A percentile compares a stretch with the other conserved stretches of the same genome.
Conservation (phyloP, 2,113 vertebrate genomes). For the Bos indicus region DNA sequence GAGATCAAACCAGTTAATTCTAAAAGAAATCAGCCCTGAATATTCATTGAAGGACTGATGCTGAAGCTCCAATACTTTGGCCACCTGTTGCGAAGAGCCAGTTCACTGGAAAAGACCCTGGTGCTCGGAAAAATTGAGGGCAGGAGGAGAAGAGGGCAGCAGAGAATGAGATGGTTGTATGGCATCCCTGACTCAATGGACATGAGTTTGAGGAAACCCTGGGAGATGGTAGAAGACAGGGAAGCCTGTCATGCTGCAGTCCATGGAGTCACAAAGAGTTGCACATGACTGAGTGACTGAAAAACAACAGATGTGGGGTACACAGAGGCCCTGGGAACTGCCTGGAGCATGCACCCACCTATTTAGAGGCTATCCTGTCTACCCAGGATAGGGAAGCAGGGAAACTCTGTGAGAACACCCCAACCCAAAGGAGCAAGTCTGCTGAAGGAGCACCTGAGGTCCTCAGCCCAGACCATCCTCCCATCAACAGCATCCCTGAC, state of each 20-base stretch:
- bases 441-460: rapidly evolving
- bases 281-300: background rate
- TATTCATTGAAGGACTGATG: background rate
- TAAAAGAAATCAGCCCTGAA: background rate
- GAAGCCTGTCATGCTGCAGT: background rate
- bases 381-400: background rate
- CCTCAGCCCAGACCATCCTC: background rate
- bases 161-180: background rate
- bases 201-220: background rate
- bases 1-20: background rate
- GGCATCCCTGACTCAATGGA: background rate
- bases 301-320: background rate
- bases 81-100: background rate
- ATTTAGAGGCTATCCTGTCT: background rate
- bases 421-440: background rate
- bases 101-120: background rate
- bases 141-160: background rate
- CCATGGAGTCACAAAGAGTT: background rate
- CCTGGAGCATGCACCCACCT: background rate
- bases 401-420: background rate
- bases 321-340: background rate
- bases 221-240: background rate
- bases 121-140: background rate
- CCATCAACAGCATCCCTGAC: background rate
- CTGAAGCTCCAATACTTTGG: background rate